Evolutionary conservation across 64 coral and sea anemone species (phyloP), one percentile per base, ranked within the genome.

Genomic region (Acropora yongei): DNA sequence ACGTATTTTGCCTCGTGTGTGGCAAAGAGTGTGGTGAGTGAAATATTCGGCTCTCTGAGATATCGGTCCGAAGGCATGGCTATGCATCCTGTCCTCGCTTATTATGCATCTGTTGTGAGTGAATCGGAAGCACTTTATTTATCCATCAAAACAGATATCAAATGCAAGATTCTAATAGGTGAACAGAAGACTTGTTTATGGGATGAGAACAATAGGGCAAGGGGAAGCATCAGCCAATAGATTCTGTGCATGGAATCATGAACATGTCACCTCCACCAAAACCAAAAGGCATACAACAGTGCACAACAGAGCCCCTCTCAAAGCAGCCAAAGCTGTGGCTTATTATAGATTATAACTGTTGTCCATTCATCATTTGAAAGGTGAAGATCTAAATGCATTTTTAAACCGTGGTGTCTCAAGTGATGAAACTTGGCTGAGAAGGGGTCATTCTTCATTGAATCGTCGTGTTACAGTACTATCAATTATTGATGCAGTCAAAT

Each of bases 401-500:
- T 20, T 39, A 41, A 86, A 86, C 83, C 43, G 83, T 86, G 58
- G 58, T 61, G 89, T 91, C 10, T 83, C 89, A 39, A 83, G 89
- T 91, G 89, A 91, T 91, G 89, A 78, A 42, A 91, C 89, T 49
- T 91, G 78, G 89, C 89, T n/a, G n/a, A n/a, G 86, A 84, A 83
- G 80, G 47, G 80, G 90, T 6, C 57, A 86, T 86, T 92, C 90
- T 13, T 92, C 82, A 57, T 30, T 86, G 77, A 95, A 95, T 95
- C 80, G 88, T 1, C 91, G 81, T 91, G 93, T 91, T 2, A 49
- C 89, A 18, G 75, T 79, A 44, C 58, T 91, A 39, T 87, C 93
- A 11, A 95, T 91, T 73, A n/a, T n/a, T n/a, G 93, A 95, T 8
- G 91, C 88, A 16, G 93, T 88, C 50, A 95, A 95, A 72, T 86